Evolutionary conservation across 2,113 vertebrate genomes (phyloP).

Genomic region (Salvelinus alpinus): DNA sequence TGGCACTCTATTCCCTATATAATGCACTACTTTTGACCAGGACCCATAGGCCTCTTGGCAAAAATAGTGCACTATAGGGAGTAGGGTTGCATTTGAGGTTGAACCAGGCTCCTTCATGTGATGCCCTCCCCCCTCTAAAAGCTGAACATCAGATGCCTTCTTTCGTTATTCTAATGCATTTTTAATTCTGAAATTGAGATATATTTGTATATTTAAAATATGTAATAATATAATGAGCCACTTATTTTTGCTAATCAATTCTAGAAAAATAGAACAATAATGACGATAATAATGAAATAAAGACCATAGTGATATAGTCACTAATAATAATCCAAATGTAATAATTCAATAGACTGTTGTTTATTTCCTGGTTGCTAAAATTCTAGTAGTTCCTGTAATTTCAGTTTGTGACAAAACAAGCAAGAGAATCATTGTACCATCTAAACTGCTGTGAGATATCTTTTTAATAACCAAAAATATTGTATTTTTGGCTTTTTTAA

Average conservation of each 20-base stretch:
- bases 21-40: too few species aligned
- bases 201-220: constrained; percentile 72
- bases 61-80: too few species aligned
- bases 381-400: too few species aligned
- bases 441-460: too few species aligned
- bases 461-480: too few species aligned
- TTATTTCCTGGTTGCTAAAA: constrained; percentile 3
- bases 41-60: too few species aligned
- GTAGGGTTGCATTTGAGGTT: constrained; percentile 8
- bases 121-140: constrained; percentile 11
- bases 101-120: constrained; percentile 7
- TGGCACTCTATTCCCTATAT: too few species aligned
- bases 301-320: constrained; percentile 38
- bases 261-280: constrained; percentile 29
- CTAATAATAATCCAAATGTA: constrained; percentile 38
- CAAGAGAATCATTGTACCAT: too few species aligned
- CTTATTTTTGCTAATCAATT: constrained; percentile 70
- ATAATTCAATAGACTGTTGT: constrained; percentile 60
- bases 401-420: too few species aligned
- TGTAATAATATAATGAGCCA: constrained; percentile 33
- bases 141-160: constrained; percentile 53
- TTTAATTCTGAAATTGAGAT: constrained; percentile 75
- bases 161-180: constrained; percentile 63
- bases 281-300: constrained; percentile 29
- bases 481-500: too few species aligned